These are phyloP conservation scores for Gymnoscopelus microlampas DNA, from an alignment of 2,797 vertebrate genomes.

Conservation along the genomic window DNA sequence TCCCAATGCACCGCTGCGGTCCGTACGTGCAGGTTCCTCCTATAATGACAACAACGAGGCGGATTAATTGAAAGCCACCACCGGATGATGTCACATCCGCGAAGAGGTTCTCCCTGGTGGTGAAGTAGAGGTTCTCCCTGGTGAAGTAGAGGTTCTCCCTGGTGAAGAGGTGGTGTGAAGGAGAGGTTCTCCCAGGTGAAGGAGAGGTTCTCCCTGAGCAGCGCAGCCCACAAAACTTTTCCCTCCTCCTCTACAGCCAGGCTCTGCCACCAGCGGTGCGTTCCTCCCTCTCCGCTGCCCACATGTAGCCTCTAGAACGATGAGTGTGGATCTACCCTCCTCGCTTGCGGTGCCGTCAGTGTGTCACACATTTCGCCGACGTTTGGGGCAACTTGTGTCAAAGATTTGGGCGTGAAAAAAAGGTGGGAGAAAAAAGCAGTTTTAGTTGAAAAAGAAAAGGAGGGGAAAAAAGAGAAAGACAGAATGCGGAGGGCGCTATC, in stretches of 20 bases:
- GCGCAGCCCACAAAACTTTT: slow-evolving; percentile 80
- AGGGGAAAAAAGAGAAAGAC: slow-evolving; percentile 58
- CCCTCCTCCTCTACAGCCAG: slow-evolving; percentile 1
- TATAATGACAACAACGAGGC: too few relatives aligned
- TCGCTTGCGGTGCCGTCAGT: slow-evolving; percentile 42
- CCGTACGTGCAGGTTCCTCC: too few relatives aligned
- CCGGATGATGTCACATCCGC: too few relatives aligned
- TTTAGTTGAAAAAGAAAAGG: slow-evolving; percentile 35
- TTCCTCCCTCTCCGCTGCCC: slow-evolving; percentile 58
- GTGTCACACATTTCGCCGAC: slow-evolving; percentile 34
- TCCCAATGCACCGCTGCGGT: too few relatives aligned
- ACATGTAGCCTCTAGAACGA: slow-evolving; percentile 56
- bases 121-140: too few relatives aligned
- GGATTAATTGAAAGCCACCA: too few relatives aligned
- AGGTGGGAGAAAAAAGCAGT: slow-evolving; percentile 21
- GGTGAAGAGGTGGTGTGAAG: too few relatives aligned
- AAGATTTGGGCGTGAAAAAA: slow-evolving; percentile 17
- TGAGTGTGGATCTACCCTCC: slow-evolving; percentile 56
- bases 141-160: too few relatives aligned
- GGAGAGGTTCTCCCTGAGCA: too few relatives aligned
- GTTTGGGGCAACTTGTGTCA: slow-evolving; percentile 62
- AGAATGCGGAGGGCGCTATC: slow-evolving; percentile 89
- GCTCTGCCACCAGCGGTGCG: slow-evolving; percentile 72
- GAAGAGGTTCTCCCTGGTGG: too few relatives aligned
- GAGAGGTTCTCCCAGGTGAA: too few relatives aligned